phyloP scores from a whole-genome alignment of 2,113 vertebrate species.

The Tyrannus savana region DNA sequence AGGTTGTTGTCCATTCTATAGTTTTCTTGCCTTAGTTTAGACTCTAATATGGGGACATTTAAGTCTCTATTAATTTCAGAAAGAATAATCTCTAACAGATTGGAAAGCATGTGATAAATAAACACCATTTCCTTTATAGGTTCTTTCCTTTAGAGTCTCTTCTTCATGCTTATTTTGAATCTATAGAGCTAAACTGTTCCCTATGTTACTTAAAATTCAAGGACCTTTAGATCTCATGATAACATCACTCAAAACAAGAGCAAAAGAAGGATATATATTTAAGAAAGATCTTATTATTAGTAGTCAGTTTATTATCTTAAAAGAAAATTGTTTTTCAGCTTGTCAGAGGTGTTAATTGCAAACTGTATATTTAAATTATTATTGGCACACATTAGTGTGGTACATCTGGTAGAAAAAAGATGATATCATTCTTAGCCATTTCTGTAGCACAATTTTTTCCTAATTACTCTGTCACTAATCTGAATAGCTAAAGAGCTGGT shows the following conservation, averaged over 20 bases:
- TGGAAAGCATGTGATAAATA: neutral
- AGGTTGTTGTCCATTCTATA: neutral
- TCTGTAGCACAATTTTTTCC: constrained; percentile 15
- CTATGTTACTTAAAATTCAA: neutral
- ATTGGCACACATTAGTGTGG: constrained; percentile 1
- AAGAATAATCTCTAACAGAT: neutral
- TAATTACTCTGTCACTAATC: constrained; percentile 39
- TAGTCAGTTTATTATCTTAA: neutral
- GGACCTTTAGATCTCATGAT: neutral
- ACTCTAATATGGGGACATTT: neutral
- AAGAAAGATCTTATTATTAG: neutral
- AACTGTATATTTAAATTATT: constrained; percentile 23
- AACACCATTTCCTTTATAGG: neutral
- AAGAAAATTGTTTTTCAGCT: constrained; percentile 44
- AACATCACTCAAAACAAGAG: neutral
- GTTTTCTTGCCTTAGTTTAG: neutral
- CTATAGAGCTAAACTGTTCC: neutral
- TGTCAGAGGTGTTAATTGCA: constrained; percentile 47
- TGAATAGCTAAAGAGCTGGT: constrained; percentile 32
- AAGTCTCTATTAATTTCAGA: neutral
- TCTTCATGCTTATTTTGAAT: neutral
- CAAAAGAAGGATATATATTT: neutral
- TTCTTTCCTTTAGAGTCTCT: neutral
- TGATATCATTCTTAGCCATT: constrained; percentile 18
- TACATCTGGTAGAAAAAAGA: constrained; percentile 3